These are phyloP conservation scores for Thera obeliscata DNA, from an alignment of 2,888 invertebrate species.

Conservation along the genomic window DNA sequence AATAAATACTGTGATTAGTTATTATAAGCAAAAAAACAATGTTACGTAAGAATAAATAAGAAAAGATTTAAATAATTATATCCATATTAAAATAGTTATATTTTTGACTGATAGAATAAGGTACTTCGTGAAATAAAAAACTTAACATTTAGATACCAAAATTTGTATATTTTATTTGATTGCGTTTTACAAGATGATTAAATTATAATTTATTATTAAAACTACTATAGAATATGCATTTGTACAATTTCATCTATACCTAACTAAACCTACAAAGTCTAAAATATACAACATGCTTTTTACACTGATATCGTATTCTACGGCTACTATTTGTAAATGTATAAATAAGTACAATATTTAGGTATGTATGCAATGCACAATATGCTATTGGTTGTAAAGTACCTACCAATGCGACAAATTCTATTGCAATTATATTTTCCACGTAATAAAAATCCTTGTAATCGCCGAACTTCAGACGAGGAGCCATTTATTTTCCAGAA, in stretches of 20 bases:
- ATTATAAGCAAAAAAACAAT: background rate
- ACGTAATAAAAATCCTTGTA: background rate
- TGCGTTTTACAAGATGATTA: constrained; percentile 83
- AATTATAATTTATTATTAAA: constrained; percentile 79
- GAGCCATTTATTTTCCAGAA: constrained; percentile 12
- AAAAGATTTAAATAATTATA: constrained; percentile 1
- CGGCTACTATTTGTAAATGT: constrained; percentile 56
- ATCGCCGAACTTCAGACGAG: background rate
- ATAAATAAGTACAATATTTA: constrained; percentile 68
- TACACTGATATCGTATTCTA: constrained; percentile 74
- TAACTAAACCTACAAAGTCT: constrained; percentile 78
- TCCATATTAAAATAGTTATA: constrained; percentile 7
- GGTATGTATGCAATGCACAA: constrained; percentile 53
- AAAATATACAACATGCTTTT: constrained; percentile 82
- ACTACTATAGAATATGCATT: constrained; percentile 78
- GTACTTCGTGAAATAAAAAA: constrained; percentile 45
- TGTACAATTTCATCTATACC: constrained; percentile 83
- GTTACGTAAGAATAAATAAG: background rate
- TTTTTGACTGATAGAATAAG: constrained; percentile 17
- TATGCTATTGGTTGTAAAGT: constrained; percentile 45
- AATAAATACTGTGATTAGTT: constrained; percentile 19
- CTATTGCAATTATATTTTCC: background rate
- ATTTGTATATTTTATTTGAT: constrained; percentile 83
- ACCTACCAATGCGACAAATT: background rate
- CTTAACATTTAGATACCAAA: constrained; percentile 68